These are phyloP conservation scores for Chloroclysta siterata DNA, from an alignment of 2,888 invertebrate genomes.

Conservation along the genomic window DNA sequence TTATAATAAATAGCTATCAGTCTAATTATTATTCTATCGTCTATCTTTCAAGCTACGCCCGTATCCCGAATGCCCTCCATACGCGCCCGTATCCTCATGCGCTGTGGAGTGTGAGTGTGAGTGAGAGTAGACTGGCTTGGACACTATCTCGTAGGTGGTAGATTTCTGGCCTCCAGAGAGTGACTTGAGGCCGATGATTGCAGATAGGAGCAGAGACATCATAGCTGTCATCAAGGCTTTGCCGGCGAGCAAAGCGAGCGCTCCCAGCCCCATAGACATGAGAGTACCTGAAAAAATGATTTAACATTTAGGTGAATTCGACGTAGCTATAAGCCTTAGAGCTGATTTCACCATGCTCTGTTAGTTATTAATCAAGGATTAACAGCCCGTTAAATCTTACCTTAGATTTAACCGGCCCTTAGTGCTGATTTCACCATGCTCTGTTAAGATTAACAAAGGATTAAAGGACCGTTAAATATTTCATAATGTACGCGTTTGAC, in stretches of 20 bases:
- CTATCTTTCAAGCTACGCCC: constrained; percentile 69
- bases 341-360: too few species aligned
- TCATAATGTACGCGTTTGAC: too few species aligned
- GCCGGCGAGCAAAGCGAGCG: constrained; percentile 91
- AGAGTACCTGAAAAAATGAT: constrained; percentile 84
- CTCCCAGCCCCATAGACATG: constrained; percentile 90
- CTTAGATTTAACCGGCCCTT: too few species aligned
- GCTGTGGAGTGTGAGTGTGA: constrained; percentile 85
- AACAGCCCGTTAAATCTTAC: too few species aligned
- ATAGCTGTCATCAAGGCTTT: constrained; percentile 93
- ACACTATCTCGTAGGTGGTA: constrained; percentile 93
- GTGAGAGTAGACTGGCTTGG: constrained; percentile 91
- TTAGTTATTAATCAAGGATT: too few species aligned
- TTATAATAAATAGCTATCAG: constrained; percentile 1
- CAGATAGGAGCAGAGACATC: constrained; percentile 91
- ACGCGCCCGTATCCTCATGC: constrained; percentile 83
- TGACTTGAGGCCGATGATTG: constrained; percentile 90
- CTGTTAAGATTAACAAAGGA: too few species aligned
- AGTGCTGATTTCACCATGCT: too few species aligned
- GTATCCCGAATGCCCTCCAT: constrained; percentile 81
- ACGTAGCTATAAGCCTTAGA: too few species aligned
- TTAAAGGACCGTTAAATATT: too few species aligned
- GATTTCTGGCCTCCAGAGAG: constrained; percentile 88
- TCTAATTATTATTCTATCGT: constrained; percentile 6
- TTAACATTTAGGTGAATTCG: background rate